Evolutionary conservation across 2,113 vertebrate genomes (phyloP), one percentile per base, ranked within the genome.

Genomic region (Etheostoma spectabile): DNA sequence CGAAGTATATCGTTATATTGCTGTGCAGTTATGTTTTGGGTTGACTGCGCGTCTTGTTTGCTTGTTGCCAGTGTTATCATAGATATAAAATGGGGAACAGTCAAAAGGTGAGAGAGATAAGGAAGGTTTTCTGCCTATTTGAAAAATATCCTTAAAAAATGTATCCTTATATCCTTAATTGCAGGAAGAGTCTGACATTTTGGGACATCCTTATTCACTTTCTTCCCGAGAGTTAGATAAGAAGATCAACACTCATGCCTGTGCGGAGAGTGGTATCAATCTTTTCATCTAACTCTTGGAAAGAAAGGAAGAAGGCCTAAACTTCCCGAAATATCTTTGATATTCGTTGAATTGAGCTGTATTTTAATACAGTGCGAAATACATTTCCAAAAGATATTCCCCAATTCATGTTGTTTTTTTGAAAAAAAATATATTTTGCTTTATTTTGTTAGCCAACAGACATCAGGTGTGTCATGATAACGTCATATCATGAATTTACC

Each of bases 21-120:
- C 46, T 52, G 60, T 65, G 63, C 52, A 42, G 46, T 73, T 84
- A 77, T 63, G 65, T 76, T 80, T 79, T 80, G 67, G 60, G 66
- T 74, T 79, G 59, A 60, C 35, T 77, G 82, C 64, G 19, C 49
- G 53, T 53, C 38, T 42, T 79, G 73, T 64, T 86, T 78, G 77
- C 78, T 81, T 80, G 59, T 56, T 56, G 30, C 71, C 56, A 53
- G 72, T 74, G 46, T 80, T 68, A 73, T 85, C 30, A 59, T 35
- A 38, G 16, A 77, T 72, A 75, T 81, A 52, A 81, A 84, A 76
- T 11, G 16, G 4, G 59, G 62, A 76, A 27, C 35, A 76, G 72
- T 38, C 14, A 71, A 78, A 63, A 35, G 45, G 24, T 63, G 18
- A 74, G 68, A 55, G 21, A 69, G 57, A 77, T 61, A 16, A 45